Base-by-base conservation (phyloP, 1,140 invertebrate genomes). In the Philaenus spumarius region DNA sequence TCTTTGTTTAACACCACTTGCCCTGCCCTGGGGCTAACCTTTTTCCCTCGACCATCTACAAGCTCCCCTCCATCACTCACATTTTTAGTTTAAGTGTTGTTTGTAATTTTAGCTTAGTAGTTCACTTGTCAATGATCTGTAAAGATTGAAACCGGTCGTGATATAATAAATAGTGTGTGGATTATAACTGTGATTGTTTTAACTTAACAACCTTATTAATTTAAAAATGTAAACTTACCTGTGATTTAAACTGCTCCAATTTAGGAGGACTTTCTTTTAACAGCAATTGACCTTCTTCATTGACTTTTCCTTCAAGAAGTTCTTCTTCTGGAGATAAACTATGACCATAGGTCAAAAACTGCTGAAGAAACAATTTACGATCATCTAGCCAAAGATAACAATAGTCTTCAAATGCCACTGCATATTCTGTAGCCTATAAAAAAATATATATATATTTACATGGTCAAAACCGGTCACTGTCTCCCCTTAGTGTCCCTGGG, bases 311-410 rank as follows among this genome's bases (percentile, higher is more conserved):
- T 54, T 71, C 73, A 45, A 67, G 66, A 7, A 74, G 70, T 12
- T 74, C 71, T 67, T 87, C 83, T 9, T 83, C 77, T 0, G 74
- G 63, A 0, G 75, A 79, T 0, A 87, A 69, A 9, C 76, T 75
- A 59, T 80, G 77, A 5, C 82, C 80, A 67, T 82, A 88, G 24
- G 78, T 77, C 37, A 87, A 69, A 70, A 88, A 86, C 64, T 84
- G 77, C 2, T 75, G 63, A 58, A 87, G 73, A 64, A 83, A 83
- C 58, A 82, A 75, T 35, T 80, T 71, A 23, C 78, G 73, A 64
- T 86, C 77, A 63, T 82, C 80, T 9, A 78, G 68, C 86, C 86
- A 89, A 1, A 89, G 63, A 71, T 84, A 86, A 1, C 78, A 72
- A 63, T 76, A 77, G 0, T 66, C 61, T 59, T 64, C 58, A 62